Base-by-base conservation (phyloP, 92 coral and sea anemone genomes). In the Bergia sp. region DNA sequence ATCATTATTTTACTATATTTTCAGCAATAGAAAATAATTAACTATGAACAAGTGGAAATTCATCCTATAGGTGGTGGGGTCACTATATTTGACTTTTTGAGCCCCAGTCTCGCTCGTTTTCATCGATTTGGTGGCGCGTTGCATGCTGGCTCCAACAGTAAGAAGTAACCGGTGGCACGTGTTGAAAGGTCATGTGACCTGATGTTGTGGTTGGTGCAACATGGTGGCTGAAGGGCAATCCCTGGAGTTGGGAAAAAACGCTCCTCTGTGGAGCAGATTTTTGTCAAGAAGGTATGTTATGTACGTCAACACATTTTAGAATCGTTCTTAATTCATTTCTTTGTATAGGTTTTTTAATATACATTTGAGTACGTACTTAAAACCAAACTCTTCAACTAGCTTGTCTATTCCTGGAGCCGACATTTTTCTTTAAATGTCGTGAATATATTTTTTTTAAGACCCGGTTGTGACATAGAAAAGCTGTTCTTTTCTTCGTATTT, bases 201-300 rank as follows among this genome's bases (percentile, higher is more conserved):
- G 79, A 84, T 84, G 87, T 84, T 84, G 87, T 80, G 85, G 85
- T 84, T 84, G 87, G 87, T 84, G 87, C 87, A 73, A 84, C 79
- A 84, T 84, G 87, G 77, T 84, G 87, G 87, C 79, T 84, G 78
- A 84, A 67, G 87, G 87, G 87, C 78, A 79, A 84, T 72, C 87
- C 87, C 78, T 67, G 61, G 87, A 84, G 87, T 65, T 69, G 87
- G 87, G 79, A 37, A 47, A 84, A 67, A 84, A 71, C 67, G 87
- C 49, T 84, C 87, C 87, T 84, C 37, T 84, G 79, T 47, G 87
- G 87, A 84, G 87, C 67, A 37, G 79, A 72, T 71, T 71, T 84
- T 84, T 75, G 78, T 84, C 64, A 44, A 71, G 87, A 84, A 84
- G 87, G 87, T 84, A 43, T 36, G 79, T 69, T 23, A 43, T 71